Evolutionary conservation across 2,888 invertebrate species (phyloP).

Genomic region (Colletes collaris): DNA sequence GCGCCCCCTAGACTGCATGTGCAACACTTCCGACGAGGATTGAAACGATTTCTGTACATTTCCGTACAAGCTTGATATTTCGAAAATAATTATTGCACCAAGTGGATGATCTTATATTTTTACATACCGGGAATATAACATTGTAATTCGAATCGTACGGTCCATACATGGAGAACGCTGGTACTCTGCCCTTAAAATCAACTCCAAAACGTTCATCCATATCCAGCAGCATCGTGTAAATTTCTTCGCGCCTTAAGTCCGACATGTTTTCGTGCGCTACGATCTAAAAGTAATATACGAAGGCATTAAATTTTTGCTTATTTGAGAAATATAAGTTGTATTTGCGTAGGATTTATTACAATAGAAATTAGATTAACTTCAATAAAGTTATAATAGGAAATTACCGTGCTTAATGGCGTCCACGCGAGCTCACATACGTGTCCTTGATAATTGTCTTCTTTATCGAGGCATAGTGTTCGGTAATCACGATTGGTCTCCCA

Average conservation of each 20-base stretch:
- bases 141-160: conserved; percentile 87
- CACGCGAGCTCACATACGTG: conserved; percentile 76
- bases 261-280: conserved; percentile 86
- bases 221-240: conserved; percentile 88
- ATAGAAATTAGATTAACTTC: too few species aligned
- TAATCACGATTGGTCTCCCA: conserved; percentile 40
- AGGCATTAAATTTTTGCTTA: too few species aligned
- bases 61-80: not conserved
- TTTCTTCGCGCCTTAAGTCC: conserved; percentile 86
- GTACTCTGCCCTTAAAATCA: conserved; percentile 84
- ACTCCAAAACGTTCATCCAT: conserved; percentile 89
- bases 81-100: not conserved
- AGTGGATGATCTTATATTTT: not conserved
- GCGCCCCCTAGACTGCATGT: conserved; percentile 61
- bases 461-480: conserved; percentile 77
- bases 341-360: too few species aligned
- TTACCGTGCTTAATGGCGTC: conserved; percentile 70
- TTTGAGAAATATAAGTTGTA: too few species aligned
- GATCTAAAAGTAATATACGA: conserved; percentile 82
- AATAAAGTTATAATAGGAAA: not conserved
- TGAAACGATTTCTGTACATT: not conserved
- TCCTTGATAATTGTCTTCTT: conserved; percentile 46
- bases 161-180: conserved; percentile 89
- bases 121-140: conserved; percentile 86
- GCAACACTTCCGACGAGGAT: conserved; percentile 56